Evolutionary conservation across 1,140 invertebrate genomes (phyloP).

Genomic region (Papilio aristodemus): DNA sequence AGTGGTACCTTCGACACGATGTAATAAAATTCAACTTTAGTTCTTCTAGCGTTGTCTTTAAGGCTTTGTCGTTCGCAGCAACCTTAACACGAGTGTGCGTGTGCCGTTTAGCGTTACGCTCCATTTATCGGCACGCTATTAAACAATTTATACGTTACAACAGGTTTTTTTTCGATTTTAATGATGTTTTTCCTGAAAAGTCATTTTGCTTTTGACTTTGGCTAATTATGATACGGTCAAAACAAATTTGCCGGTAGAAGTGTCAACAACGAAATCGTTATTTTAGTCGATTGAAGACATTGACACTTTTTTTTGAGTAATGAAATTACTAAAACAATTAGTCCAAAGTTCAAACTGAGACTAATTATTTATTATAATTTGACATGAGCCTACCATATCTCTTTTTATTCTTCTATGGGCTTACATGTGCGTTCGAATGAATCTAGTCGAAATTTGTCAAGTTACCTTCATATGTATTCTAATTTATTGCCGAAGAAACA

Average conservation of each 20-base stretch:
- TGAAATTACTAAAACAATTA: too few relatives aligned
- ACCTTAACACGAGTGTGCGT: slow-evolving; percentile 37
- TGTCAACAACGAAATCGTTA: not conserved
- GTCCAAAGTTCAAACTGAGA: too few relatives aligned
- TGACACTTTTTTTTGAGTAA: too few relatives aligned
- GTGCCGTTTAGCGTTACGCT: slow-evolving; percentile 47
- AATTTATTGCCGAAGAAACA: too few relatives aligned
- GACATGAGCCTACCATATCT: too few relatives aligned
- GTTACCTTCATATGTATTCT: too few relatives aligned
- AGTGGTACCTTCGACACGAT: not conserved
- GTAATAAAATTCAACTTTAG: not conserved
- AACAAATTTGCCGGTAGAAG: not conserved
- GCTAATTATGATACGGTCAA: not conserved
- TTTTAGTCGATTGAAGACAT: too few relatives aligned
- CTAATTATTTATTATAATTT: too few relatives aligned
- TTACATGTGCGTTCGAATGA: too few relatives aligned
- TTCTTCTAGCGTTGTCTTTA: not conserved
- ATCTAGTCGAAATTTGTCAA: too few relatives aligned
- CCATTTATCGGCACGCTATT: slow-evolving; percentile 46
- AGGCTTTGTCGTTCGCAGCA: not conserved
- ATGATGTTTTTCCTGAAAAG: not conserved
- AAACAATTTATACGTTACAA: slow-evolving; percentile 45
- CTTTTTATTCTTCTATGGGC: too few relatives aligned
- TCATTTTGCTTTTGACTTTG: not conserved
- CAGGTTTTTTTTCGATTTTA: slow-evolving; percentile 37